Percentiles rank a stretch among this genome's conserved stretches.
phyloP scores from a whole-genome alignment of 2,888 invertebrate genomes.

The Macrophya alboannulata region DNA sequence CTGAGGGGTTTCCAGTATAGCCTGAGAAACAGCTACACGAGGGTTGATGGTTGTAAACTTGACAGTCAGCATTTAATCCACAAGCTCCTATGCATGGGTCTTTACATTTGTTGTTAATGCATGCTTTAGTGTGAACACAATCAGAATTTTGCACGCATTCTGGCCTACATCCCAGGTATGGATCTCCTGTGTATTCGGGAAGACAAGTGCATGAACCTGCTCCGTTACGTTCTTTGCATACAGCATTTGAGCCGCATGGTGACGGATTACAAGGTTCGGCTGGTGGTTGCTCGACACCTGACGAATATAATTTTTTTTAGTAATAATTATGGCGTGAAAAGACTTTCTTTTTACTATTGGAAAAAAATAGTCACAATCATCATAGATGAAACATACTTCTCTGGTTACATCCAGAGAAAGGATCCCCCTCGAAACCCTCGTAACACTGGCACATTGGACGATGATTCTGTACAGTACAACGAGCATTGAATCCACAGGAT shows the following conservation, averaged over 20 bases:
- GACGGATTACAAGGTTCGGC: conserved; percentile 90
- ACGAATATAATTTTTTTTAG: conserved; percentile 63
- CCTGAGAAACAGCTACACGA: conserved; percentile 88
- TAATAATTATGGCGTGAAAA: background rate
- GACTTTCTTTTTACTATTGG: background rate
- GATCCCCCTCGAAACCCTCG: conserved; percentile 90
- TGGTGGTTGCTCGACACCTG: conserved; percentile 81
- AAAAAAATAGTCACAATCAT: background rate
- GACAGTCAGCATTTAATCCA: conserved; percentile 92
- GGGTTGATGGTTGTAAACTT: conserved; percentile 91
- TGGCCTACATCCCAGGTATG: conserved; percentile 92
- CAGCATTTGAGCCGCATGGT: conserved; percentile 93
- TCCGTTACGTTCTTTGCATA: conserved; percentile 91
- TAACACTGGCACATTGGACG: conserved; percentile 89
- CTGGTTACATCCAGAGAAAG: conserved; percentile 88
- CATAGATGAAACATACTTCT: conserved; percentile 64
- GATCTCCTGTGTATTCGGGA: conserved; percentile 92
- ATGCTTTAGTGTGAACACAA: conserved; percentile 89
- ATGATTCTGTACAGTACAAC: conserved; percentile 89
- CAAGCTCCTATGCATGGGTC: conserved; percentile 93
- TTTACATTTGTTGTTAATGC: conserved; percentile 91
- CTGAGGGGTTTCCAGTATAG: conserved; percentile 90
- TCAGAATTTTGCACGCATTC: conserved; percentile 95
- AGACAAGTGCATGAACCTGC: conserved; percentile 92
- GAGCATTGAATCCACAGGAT: conserved; percentile 89